Evolutionary conservation across 2,113 vertebrate species (phyloP).

Genomic region (Eretmochelys imbricata): DNA sequence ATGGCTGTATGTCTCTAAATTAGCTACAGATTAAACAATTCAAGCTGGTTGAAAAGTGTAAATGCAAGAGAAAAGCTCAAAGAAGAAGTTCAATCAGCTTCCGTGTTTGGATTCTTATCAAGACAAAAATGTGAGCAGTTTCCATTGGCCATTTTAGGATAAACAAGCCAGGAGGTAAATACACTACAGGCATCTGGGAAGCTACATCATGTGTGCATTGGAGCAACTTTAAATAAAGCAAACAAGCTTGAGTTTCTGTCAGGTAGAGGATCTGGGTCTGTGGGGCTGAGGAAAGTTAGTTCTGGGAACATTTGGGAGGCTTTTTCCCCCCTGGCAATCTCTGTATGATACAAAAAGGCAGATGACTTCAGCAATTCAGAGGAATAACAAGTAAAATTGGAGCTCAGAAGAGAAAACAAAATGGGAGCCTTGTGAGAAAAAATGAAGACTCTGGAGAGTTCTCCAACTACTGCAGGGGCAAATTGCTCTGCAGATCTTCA

Average conservation of each 20-base stretch:
- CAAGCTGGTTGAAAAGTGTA: conserved; percentile 67
- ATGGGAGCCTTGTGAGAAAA: background rate
- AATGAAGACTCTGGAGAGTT: background rate
- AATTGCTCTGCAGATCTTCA: conserved; percentile 38
- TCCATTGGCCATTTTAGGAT: conserved; percentile 54
- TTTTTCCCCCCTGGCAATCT: background rate
- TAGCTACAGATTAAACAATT: conserved; percentile 80
- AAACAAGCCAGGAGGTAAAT: conserved; percentile 62
- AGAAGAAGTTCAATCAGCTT: conserved; percentile 57
- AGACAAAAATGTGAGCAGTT: conserved; percentile 57
- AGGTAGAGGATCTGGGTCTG: background rate
- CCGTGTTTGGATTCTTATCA: conserved; percentile 68
- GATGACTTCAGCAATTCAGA: conserved; percentile 15
- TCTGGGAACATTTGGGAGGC: background rate
- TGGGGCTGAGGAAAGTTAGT: conserved; percentile 30
- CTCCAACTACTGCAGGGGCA: background rate
- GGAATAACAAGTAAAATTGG: background rate
- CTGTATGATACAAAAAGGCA: conserved; percentile 12
- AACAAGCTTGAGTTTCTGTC: conserved; percentile 26
- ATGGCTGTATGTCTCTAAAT: conserved; percentile 70
- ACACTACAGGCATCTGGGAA: conserved; percentile 29
- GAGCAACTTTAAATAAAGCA: conserved; percentile 66
- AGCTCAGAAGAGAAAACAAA: conserved; percentile 33
- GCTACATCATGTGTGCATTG: conserved; percentile 24
- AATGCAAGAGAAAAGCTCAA: conserved; percentile 42